Evolutionary conservation across 1,140 invertebrate genomes (phyloP).

Genomic region (Phymastichus coffea): DNA sequence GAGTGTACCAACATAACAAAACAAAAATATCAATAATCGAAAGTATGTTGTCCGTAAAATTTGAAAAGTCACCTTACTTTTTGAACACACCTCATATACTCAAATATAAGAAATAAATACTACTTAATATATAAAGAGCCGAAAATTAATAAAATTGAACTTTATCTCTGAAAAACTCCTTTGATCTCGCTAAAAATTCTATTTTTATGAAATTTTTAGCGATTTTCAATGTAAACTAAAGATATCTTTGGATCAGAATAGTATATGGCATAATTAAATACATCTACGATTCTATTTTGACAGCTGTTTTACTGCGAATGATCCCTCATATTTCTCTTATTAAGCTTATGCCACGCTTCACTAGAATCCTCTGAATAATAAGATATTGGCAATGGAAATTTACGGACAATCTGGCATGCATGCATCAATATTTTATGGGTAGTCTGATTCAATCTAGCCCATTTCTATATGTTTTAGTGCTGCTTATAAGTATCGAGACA

Average conservation of each 20-base stretch:
- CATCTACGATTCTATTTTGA: constrained; percentile 9
- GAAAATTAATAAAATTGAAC: not conserved
- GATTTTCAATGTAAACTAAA: not conserved
- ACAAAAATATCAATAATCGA: too few relatives aligned
- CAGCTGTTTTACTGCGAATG: not conserved
- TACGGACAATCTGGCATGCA: not conserved
- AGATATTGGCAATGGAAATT: constrained; percentile 8
- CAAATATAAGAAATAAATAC: not conserved
- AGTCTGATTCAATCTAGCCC: constrained; percentile 9
- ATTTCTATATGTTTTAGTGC: not conserved
- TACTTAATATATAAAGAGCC: not conserved
- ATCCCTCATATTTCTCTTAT: constrained; percentile 2
- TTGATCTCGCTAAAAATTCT: not conserved
- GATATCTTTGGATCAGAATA: constrained; percentile 7
- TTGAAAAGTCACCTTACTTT: too few relatives aligned
- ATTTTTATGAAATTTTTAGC: not conserved
- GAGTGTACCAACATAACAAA: too few relatives aligned
- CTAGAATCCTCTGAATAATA: constrained; percentile 7
- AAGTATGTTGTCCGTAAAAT: too few relatives aligned
- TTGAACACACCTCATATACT: too few relatives aligned
- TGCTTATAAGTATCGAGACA: not conserved
- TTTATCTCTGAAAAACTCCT: not conserved
- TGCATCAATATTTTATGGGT: constrained; percentile 7
- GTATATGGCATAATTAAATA: constrained; percentile 1
- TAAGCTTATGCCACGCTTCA: constrained; percentile 7